phyloP scores from a whole-genome alignment of 2,113 vertebrate species.

The Grantiella picta region DNA sequence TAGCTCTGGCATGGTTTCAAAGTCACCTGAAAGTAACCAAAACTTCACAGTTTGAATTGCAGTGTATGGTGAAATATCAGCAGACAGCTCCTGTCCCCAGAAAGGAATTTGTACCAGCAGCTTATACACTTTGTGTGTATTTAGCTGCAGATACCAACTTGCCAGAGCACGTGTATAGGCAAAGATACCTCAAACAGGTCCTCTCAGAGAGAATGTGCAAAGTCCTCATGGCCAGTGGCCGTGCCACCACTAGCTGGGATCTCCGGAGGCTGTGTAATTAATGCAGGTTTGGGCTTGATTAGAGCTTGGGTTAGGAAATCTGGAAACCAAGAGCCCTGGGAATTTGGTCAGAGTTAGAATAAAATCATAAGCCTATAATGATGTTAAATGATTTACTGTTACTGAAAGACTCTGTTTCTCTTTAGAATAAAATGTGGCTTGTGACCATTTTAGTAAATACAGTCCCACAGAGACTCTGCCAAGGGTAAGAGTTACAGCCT shows the following conservation, averaged over 20 bases:
- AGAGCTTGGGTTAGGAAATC: conserved; percentile 1
- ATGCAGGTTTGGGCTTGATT: not conserved
- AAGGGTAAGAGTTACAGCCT: not conserved
- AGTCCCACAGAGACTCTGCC: not conserved
- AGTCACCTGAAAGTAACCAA: not conserved
- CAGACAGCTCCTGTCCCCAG: not conserved
- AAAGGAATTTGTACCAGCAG: not conserved
- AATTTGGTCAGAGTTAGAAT: not conserved
- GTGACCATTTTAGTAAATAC: not conserved
- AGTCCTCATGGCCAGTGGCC: not conserved
- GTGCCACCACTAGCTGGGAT: not conserved
- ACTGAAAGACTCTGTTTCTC: not conserved
- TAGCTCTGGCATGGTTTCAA: not conserved
- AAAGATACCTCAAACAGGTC: not conserved
- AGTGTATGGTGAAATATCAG: not conserved
- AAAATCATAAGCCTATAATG: not conserved
- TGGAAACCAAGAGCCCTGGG: not conserved
- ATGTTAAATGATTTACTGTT: not conserved
- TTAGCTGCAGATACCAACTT: not conserved
- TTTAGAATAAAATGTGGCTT: not conserved
- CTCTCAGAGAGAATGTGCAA: not conserved
- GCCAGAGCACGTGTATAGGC: not conserved
- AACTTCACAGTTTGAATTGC: not conserved
- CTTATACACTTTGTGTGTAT: not conserved
- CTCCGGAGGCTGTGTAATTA: not conserved